Percentiles rank a stretch among this genome's conserved stretches.
Conservation (phyloP, 2,888 invertebrate species). For the Furcula furcula region DNA sequence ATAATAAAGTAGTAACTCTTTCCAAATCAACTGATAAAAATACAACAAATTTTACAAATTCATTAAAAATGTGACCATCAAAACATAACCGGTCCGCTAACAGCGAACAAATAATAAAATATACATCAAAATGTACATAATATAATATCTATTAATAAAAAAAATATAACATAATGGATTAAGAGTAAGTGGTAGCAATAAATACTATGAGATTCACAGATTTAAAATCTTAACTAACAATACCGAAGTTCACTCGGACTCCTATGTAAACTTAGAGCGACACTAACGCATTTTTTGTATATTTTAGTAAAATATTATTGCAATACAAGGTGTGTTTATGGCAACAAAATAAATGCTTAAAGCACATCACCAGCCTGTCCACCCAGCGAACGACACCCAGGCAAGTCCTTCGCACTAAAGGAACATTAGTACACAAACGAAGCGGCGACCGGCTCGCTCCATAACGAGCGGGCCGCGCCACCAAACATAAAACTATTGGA, state of each 20-base stretch:
- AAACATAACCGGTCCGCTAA: conserved; percentile 74
- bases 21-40: conserved; percentile 71
- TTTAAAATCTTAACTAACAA: conserved; percentile 81
- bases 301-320: conserved; percentile 81
- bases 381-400: conserved; percentile 70
- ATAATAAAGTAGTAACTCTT: conserved; percentile 50
- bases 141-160: conserved; percentile 77
- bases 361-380: conserved; percentile 80
- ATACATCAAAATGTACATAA: conserved; percentile 82
- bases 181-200: conserved; percentile 79
- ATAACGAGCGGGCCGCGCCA: conserved; percentile 63
- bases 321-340: conserved; percentile 81
- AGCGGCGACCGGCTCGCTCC: conserved; percentile 64
- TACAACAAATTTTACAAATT: conserved; percentile 76
- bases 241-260: conserved; percentile 73
- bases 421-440: conserved; percentile 73
- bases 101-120: conserved; percentile 78
- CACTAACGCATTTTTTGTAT: conserved; percentile 71
- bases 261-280: conserved; percentile 72
- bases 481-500: conserved; percentile 79
- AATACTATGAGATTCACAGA: conserved; percentile 82
- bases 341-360: conserved; percentile 83
- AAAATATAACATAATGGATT: conserved; percentile 77
- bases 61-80: conserved; percentile 71
- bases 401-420: conserved; percentile 77